Percentiles rank a stretch among this genome's conserved stretches.
Evolutionary conservation across 1,140 invertebrate species (phyloP).

Genomic region (Trichonephila inaurata): DNA sequence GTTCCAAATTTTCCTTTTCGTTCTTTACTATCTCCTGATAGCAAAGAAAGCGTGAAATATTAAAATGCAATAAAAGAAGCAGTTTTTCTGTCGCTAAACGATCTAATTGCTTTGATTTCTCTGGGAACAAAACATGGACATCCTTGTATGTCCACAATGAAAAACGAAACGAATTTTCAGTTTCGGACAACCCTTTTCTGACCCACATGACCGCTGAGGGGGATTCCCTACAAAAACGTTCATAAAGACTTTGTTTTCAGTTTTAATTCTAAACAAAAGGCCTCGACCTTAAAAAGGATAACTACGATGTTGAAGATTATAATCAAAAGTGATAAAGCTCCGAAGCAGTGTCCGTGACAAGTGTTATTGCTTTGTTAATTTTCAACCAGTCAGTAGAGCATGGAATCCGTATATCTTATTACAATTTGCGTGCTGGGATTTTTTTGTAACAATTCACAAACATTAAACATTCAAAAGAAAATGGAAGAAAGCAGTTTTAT

Average conservation of each 20-base stretch:
- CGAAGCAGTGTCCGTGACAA: neutral
- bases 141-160: conserved; percentile 50
- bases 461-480: conserved; percentile 19
- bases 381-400: neutral
- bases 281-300: neutral
- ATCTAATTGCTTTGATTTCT: conserved; percentile 71
- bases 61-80: conserved; percentile 22
- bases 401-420: conserved; percentile 38
- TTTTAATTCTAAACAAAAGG: conserved; percentile 35
- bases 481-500: neutral
- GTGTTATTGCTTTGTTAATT: neutral
- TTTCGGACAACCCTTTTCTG: conserved; percentile 44
- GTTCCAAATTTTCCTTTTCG: conserved; percentile 55
- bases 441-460: conserved; percentile 15
- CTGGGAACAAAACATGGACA: conserved; percentile 11
- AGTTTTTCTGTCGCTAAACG: conserved; percentile 51
- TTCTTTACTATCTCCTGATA: conserved; percentile 11
- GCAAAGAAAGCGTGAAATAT: conserved; percentile 74
- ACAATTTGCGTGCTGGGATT: conserved; percentile 5
- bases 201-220: conserved; percentile 64
- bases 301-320: conserved; percentile 27
- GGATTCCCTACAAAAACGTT: neutral
- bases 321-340: conserved; percentile 59
- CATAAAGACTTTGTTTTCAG: conserved; percentile 39
- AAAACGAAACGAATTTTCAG: conserved; percentile 50